Base-by-base conservation (phyloP, 2,113 vertebrate species). In the Verasper variegatus region DNA sequence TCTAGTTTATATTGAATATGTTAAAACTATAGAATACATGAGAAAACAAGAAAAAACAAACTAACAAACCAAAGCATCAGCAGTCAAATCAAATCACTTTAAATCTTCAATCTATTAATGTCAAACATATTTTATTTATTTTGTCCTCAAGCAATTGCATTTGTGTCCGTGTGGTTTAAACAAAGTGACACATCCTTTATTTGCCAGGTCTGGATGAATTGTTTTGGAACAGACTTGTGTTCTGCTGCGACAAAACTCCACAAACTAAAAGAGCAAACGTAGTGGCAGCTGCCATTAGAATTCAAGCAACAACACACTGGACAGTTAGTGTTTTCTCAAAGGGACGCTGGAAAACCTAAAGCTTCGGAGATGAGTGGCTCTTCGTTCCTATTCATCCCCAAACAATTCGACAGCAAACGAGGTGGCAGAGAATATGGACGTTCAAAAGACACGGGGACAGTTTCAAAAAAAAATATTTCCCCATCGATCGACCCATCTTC, bases 301-400 rank as follows among this genome's bases (percentile, higher is more conserved):
- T 49, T 18, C 14, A 18, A 18, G 17, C 15, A 15, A 1, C 47
- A 7, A 51, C 47, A 6, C 47, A 18, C 15, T 51, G 47, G 47
- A 83, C 47, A 37, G 49, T 55, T 23, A 21, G 6, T 12, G 51
- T 7, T 52, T 52, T 9, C 5, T 18, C 14, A n/a, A 51, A 51
- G 27, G 6, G 49, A 20, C 3, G 49, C 18, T 8, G 51, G 52
- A 59, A 68, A 62, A 11, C 10, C 40, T 60, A 5, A 67, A 71
- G 31, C 72, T 14, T 57, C 7, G 9, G 37, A 73, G 15, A 78
- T 55, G 18, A 78, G 68, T 57, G 14, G 12, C 54, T 68, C 31
- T 78, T 71, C 77, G 52, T 70, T 79, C 21, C 26, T 64, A 21
- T 69, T 77, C 75, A 71, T 79, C n/a, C 24, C 52, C 5, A 58